A percentile compares a stretch with the other conserved stretches of the same genome.
Evolutionary conservation across 1,140 invertebrate species (phyloP).

Genomic region (Sitodiplosis mosellana): DNA sequence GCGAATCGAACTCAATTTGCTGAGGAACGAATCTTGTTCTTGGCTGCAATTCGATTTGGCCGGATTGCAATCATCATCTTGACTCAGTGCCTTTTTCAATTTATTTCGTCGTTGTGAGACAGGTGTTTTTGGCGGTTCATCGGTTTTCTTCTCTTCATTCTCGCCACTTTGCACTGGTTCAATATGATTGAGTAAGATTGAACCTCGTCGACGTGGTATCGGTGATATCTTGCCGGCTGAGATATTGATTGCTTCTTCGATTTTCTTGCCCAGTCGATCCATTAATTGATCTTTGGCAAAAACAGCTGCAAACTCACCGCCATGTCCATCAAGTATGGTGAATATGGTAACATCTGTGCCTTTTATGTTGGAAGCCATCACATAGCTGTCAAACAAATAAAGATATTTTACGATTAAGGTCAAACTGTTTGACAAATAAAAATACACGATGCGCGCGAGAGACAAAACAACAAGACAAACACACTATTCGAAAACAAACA

Average conservation of each 20-base stretch:
- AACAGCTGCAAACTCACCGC: constrained; percentile 84
- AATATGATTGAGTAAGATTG: background rate
- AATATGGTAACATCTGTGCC: constrained; percentile 63
- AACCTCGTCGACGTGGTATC: constrained; percentile 19
- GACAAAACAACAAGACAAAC: background rate
- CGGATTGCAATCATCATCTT: constrained; percentile 4
- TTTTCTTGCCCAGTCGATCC: constrained; percentile 53
- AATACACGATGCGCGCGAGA: background rate
- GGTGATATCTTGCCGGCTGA: constrained; percentile 34
- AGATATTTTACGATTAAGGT: no score
- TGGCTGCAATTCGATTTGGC: constrained; percentile 1
- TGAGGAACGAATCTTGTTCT: constrained; percentile 16
- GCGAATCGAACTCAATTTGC: constrained; percentile 17
- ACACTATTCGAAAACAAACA: no score
- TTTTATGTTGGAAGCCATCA: constrained; percentile 57
- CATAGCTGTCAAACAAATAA: constrained; percentile 30
- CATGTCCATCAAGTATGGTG: constrained; percentile 89
- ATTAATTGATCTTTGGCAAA: constrained; percentile 70
- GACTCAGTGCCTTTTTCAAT: background rate
- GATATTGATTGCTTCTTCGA: constrained; percentile 48
- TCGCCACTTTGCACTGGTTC: constrained; percentile 22
- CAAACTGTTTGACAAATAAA: background rate
- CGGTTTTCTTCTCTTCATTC: constrained; percentile 27
- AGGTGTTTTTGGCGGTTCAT: constrained; percentile 12
- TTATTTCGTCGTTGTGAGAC: background rate